A percentile compares a stretch with the other conserved stretches of the same genome.
Evolutionary conservation across 2,113 vertebrate genomes (phyloP).

Genomic region (Tor tambroides): DNA sequence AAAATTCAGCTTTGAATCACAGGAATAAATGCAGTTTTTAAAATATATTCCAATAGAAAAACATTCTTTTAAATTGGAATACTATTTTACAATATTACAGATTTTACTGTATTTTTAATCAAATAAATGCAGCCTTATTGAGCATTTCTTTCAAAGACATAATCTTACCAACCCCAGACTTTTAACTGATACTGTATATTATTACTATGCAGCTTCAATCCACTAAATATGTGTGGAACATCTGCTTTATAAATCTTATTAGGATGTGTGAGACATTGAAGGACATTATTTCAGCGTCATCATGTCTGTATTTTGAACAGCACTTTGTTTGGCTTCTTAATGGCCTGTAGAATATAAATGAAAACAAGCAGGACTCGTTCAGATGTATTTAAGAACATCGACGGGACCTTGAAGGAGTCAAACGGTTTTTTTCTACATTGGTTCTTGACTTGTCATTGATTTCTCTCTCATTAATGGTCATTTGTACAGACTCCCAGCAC

Average conservation of each 20-base stretch:
- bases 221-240: not conserved
- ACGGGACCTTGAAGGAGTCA: slow-evolving; percentile 15
- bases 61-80: too few relatives aligned
- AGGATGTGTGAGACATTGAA: not conserved
- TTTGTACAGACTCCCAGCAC: not conserved
- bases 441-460: slow-evolving; percentile 18
- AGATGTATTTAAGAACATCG: slow-evolving; percentile 32
- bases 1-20: too few relatives aligned
- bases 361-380: not conserved
- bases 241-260: not conserved
- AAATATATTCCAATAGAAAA: too few relatives aligned
- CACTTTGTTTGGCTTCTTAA: not conserved
- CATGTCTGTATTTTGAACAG: not conserved
- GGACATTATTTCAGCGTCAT: not conserved
- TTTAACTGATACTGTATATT: not conserved
- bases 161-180: too few relatives aligned
- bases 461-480: slow-evolving; percentile 17
- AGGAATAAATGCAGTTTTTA: too few relatives aligned
- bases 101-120: not conserved
- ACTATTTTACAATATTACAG: not conserved
- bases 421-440: slow-evolving; percentile 12
- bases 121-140: not conserved
- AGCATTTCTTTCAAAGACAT: not conserved
- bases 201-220: not conserved
- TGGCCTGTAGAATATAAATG: slow-evolving; percentile 7